Evolutionary conservation across 1,140 invertebrate species (phyloP).

Genomic region (Trichonephila clavipes): DNA sequence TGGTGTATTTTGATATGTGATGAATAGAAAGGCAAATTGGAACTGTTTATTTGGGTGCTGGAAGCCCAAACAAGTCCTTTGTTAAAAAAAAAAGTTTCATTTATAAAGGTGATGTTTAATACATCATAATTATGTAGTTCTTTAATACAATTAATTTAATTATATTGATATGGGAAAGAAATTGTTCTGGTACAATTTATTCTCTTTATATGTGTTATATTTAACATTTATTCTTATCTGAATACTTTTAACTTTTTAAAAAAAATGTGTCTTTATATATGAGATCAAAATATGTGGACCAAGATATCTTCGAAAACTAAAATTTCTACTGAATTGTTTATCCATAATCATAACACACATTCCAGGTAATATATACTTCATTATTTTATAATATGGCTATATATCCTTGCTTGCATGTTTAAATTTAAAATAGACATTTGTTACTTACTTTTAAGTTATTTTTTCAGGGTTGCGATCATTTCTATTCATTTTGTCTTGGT

Average conservation of each 20-base stretch:
- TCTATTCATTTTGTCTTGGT: not conserved
- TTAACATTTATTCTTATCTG: too few relatives aligned
- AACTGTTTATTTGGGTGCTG: not conserved
- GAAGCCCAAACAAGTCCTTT: not conserved
- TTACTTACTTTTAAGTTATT: not conserved
- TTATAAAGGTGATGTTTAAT: too few relatives aligned
- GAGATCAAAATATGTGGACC: too few relatives aligned
- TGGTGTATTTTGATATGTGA: not conserved
- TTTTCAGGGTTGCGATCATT: not conserved
- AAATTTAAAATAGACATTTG: not conserved
- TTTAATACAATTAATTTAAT: too few relatives aligned
- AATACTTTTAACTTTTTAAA: too few relatives aligned
- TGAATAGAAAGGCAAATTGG: not conserved
- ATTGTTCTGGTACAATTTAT: not conserved
- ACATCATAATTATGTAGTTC: too few relatives aligned
- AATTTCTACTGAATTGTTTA: not conserved
- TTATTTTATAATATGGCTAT: not conserved
- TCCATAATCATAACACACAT: not conserved
- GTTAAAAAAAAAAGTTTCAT: not conserved
- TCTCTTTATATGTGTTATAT: too few relatives aligned
- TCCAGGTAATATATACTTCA: not conserved
- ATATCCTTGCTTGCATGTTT: not conserved
- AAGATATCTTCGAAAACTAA: too few relatives aligned
- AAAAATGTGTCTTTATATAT: too few relatives aligned
- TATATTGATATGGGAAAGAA: not conserved